Evolutionary conservation across 2,113 vertebrate species (phyloP), one percentile per base, ranked within the genome.

Genomic region (Proterorhinus semilunaris): DNA sequence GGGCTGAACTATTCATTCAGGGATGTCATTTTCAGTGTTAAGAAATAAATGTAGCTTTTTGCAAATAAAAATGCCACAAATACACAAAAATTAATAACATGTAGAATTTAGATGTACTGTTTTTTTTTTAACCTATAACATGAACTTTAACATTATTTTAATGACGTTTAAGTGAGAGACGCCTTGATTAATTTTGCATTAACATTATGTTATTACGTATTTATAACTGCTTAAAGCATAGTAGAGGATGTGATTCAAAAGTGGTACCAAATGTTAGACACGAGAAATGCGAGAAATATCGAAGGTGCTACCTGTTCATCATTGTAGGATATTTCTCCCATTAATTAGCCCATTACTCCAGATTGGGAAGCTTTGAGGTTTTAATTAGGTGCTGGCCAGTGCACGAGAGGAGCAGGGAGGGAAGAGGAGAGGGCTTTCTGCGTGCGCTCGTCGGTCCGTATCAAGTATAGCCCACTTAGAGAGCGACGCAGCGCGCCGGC

Each of bases 261-360:
- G 21, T 10, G 55, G 13, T 13, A 42, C 27, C 42, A 13, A 57
- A 58, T 65, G 71, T 86, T 74, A 82, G 76, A 88, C 68, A 79
- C 85, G 82, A 87, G 83, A 89, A 87, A 90, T 73, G 62, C 74
- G 86, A 76, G 74, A 65, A 87, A 82, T 82, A 84, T 78, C 79
- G 84, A 74, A 89, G 82, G 84, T 89, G 82, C 86, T 83, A 88
- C 89, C 87, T 90, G 88, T 92, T 91, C 87, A 90, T 92, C 90
- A 90, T 88, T 91, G 82, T 67, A 63, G 82, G 90, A 91, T 87
- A 89, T 87, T 90, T 92, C 86, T 80, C 88, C 76, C 92, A 92
- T 93, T 93, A 93, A 92, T 93, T 92, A 92, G 91, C 85, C 88
- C 87, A 91, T 92, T 92, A 92, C 90, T 92, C 88, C 89, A 89